Evolutionary conservation across 2,797 vertebrate species (phyloP).

Genomic region (Lepilemur ruficaudatus): DNA sequence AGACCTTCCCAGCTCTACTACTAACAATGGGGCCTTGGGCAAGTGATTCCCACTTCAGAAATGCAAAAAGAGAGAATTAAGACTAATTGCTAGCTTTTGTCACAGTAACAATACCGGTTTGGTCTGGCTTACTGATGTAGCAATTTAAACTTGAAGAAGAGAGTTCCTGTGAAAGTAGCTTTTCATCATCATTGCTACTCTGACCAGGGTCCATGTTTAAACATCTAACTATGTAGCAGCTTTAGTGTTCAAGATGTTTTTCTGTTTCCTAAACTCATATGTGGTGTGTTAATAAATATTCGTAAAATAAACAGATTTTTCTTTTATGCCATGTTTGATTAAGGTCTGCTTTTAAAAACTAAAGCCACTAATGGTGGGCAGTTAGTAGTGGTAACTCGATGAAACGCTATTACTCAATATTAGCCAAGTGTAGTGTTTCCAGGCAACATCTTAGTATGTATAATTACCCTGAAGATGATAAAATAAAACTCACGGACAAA

Average conservation of each 20-base stretch:
- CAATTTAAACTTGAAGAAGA: constrained; percentile 40
- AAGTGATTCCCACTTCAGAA: not conserved
- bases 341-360: constrained; percentile 29
- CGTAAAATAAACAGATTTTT: constrained; percentile 29
- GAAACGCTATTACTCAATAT: not conserved
- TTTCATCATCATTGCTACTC: constrained; percentile 12
- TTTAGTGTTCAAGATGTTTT: constrained; percentile 31
- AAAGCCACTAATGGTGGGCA: not conserved
- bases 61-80: not conserved
- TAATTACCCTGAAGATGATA: constrained; percentile 25
- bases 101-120: not conserved
- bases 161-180: not conserved
- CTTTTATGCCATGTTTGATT: constrained; percentile 46
- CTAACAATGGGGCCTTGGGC: not conserved
- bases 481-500: constrained; percentile 14
- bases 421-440: not conserved
- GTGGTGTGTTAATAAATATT: not conserved
- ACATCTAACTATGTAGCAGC: not conserved
- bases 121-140: not conserved
- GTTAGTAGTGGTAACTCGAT: not conserved
- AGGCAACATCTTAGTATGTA: not conserved
- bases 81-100: constrained; percentile 18
- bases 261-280: not conserved
- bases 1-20: not conserved
- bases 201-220: not conserved